Evolutionary conservation across 2,888 invertebrate genomes (phyloP).

Genomic region (Tachina lurida): DNA sequence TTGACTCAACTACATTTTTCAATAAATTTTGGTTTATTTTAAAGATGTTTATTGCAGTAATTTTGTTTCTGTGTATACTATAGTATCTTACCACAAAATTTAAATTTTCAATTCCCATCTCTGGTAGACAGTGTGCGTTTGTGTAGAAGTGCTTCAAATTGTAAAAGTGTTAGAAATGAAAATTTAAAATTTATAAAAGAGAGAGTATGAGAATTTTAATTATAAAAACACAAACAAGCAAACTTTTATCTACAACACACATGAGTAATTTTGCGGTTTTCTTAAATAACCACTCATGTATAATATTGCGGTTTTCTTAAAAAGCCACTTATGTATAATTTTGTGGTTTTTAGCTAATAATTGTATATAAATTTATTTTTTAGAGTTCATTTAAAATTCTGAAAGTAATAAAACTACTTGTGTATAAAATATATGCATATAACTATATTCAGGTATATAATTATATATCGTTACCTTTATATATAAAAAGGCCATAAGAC

Average conservation of each 20-base stretch:
- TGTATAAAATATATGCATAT: too few species aligned
- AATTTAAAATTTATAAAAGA: neutral
- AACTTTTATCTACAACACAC: neutral
- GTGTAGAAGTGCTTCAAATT: neutral
- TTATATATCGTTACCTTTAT: too few species aligned
- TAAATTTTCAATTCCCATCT: neutral
- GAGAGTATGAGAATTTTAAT: slow-evolving; percentile 1
- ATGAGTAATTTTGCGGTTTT: neutral
- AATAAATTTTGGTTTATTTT: too few species aligned
- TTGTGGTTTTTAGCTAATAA: neutral
- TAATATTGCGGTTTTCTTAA: too few species aligned
- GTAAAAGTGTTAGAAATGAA: neutral
- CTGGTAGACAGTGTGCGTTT: neutral
- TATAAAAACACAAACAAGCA: neutral
- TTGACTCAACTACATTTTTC: too few species aligned
- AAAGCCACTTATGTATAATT: neutral
- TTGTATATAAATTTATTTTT: neutral
- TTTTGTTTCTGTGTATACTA: too few species aligned
- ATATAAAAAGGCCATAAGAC: too few species aligned
- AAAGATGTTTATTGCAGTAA: too few species aligned
- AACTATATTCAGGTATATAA: too few species aligned
- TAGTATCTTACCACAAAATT: too few species aligned
- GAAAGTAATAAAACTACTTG: too few species aligned
- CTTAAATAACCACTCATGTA: neutral
- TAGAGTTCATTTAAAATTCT: neutral